Evolutionary conservation across 2,113 vertebrate species (phyloP).

Genomic region (Lamprotornis superbus): DNA sequence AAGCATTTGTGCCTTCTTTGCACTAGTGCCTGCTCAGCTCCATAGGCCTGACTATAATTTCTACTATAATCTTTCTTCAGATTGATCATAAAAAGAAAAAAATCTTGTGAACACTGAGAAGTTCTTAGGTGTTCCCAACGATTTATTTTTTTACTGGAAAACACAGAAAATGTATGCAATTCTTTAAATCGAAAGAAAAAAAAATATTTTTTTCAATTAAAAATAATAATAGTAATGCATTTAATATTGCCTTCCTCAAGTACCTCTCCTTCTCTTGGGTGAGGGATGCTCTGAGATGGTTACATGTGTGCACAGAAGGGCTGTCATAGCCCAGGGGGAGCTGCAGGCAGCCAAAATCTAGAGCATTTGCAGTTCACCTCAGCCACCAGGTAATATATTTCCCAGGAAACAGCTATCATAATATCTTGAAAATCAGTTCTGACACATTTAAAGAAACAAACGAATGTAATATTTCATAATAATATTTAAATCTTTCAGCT

Average conservation of each 20-base stretch:
- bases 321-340: background rate
- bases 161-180: background rate
- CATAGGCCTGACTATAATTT: background rate
- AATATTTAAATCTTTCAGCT: background rate
- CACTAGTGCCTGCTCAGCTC: background rate
- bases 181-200: background rate
- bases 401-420: background rate
- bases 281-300: background rate
- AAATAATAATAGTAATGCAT: background rate
- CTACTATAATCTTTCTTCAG: background rate
- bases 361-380: background rate
- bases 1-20: background rate
- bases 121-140: background rate
- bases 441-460: background rate
- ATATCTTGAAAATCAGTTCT: background rate
- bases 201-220: background rate
- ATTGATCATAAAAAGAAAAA: background rate
- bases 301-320: background rate
- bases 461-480: background rate
- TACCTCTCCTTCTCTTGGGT: background rate
- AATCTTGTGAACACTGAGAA: background rate
- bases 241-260: background rate
- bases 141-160: background rate
- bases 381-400: background rate
- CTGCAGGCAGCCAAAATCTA: background rate